Percentiles rank a stretch among this genome's conserved stretches.
Evolutionary conservation across 2,113 vertebrate species (phyloP).

Genomic region (Gavia stellata): DNA sequence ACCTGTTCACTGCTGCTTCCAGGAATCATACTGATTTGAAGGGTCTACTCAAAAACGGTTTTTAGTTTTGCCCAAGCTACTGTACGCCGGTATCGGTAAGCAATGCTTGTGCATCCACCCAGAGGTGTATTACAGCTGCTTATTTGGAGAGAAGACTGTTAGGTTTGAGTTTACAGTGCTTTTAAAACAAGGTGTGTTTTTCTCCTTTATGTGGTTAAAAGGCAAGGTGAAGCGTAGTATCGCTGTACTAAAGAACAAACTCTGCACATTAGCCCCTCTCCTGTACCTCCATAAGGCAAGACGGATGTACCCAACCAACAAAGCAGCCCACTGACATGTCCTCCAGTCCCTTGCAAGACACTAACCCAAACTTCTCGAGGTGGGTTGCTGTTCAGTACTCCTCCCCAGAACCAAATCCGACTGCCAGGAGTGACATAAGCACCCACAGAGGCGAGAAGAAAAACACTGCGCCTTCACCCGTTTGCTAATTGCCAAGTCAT

Average conservation of each 20-base stretch:
- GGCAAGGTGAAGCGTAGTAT: not conserved
- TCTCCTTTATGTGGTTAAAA: not conserved
- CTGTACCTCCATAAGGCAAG: not conserved
- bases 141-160: not conserved
- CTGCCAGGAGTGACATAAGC: not conserved
- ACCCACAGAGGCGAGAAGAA: not conserved
- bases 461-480: not conserved
- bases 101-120: rapidly evolving
- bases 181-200: not conserved
- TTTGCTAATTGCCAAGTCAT: not conserved
- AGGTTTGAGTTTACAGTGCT: not conserved
- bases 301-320: rapidly evolving
- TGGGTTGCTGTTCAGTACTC: not conserved
- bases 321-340: not conserved
- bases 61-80: not conserved
- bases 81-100: rapidly evolving
- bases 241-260: not conserved
- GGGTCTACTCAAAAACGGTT: not conserved
- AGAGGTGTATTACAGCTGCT: not conserved
- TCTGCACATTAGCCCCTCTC: not conserved
- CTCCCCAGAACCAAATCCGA: not conserved
- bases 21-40: not conserved
- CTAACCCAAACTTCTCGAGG: not conserved
- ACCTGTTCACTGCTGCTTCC: not conserved
- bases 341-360: not conserved